These are phyloP conservation scores for Microcebus lehilahytsara DNA, from an alignment of 2,113 vertebrate genomes.

Conservation along the genomic window DNA sequence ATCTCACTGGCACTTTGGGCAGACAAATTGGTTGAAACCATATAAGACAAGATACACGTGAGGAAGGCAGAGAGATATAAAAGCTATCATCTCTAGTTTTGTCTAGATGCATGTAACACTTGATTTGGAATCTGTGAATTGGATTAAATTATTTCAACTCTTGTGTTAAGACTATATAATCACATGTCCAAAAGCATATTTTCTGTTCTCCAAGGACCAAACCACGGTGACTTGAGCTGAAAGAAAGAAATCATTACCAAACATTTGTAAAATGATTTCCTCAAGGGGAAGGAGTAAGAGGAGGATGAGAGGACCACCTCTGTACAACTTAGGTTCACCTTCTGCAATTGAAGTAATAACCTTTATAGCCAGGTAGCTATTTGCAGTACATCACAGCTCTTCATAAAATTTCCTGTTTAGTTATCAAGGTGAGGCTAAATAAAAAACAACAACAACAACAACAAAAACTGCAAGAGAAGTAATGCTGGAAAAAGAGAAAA, in stretches of 20 bases:
- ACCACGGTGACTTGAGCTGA: background rate
- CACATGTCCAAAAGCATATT: background rate
- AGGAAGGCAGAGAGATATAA: slow-evolving; percentile 35
- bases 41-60: background rate
- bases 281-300: background rate
- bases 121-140: slow-evolving; percentile 69
- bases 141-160: slow-evolving; percentile 46
- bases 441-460: background rate
- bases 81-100: slow-evolving; percentile 57
- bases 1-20: slow-evolving; percentile 1
- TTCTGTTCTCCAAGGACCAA: slow-evolving; percentile 11
- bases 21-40: slow-evolving; percentile 24
- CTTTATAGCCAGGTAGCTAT: slow-evolving; percentile 11
- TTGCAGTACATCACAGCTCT: background rate
- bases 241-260: background rate
- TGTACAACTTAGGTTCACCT: background rate
- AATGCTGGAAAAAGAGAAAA: background rate
- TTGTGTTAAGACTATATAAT: slow-evolving; percentile 53
- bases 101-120: background rate
- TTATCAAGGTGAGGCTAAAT: background rate
- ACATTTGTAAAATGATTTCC: slow-evolving; percentile 19
- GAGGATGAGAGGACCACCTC: background rate
- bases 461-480: background rate
- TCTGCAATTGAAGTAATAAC: background rate
- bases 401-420: background rate